Conservation (phyloP, 2,888 invertebrate genomes). For the Mesorhabditis sp. region DNA sequence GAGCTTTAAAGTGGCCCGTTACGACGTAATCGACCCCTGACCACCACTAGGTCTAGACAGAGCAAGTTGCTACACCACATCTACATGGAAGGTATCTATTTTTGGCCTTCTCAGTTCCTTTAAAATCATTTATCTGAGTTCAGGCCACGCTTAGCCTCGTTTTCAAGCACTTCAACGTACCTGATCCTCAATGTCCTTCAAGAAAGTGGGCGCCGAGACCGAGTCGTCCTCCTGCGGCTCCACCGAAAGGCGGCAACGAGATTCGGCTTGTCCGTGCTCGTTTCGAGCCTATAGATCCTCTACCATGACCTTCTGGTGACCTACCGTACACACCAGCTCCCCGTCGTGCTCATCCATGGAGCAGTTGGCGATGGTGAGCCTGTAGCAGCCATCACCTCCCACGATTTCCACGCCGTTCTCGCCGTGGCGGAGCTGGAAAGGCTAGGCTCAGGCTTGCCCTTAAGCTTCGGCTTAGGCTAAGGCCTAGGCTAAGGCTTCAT, state of each 20-base stretch:
- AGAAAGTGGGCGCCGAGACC: conserved; percentile 52
- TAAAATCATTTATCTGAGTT: too few species aligned
- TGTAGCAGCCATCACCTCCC: conserved; percentile 47
- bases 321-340: conserved; percentile 56
- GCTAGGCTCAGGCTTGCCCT: too few species aligned
- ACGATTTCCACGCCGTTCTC: conserved; percentile 49
- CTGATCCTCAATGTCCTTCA: conserved; percentile 57
- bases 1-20: too few species aligned
- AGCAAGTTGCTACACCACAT: too few species aligned
- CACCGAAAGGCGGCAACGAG: conserved; percentile 71
- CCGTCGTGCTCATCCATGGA: conserved; percentile 57
- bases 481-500: background rate
- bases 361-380: conserved; percentile 41
- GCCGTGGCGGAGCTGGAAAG: conserved; percentile 39
- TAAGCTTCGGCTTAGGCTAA: too few species aligned
- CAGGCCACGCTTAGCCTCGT: too few species aligned
- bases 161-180: conserved; percentile 15
- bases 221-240: conserved; percentile 48
- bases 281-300: conserved; percentile 60
- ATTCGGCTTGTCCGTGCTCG: conserved; percentile 66
- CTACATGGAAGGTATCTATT: too few species aligned
- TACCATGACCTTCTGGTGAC: background rate
- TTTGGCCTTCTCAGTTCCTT: too few species aligned
- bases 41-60: too few species aligned
- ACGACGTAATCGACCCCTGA: too few species aligned